phyloP scores from a whole-genome alignment of 2,888 invertebrate species.

The Gymnocheta viridis region DNA sequence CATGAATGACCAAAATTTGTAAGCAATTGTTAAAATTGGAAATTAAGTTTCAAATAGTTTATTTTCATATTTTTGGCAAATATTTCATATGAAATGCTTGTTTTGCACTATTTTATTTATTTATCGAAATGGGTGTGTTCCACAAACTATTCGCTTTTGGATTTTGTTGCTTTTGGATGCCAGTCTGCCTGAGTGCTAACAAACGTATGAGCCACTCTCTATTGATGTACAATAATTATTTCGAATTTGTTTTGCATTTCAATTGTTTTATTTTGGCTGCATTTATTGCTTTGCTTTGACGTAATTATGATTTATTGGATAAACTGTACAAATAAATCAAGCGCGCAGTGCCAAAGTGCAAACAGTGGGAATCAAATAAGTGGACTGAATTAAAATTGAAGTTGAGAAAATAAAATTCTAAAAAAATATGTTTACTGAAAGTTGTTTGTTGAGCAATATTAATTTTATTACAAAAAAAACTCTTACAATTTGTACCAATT shows the following conservation, averaged over 20 bases:
- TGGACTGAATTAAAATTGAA: not conserved
- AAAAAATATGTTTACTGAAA: not conserved
- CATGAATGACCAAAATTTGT: too few species aligned
- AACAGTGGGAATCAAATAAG: not conserved
- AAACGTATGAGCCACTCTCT: slow-evolving; percentile 33
- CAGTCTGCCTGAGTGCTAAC: not conserved
- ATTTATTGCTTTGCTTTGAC: slow-evolving; percentile 42
- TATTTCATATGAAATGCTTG: not conserved
- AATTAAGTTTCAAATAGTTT: not conserved
- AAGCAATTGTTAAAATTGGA: not conserved
- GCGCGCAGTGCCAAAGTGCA: not conserved
- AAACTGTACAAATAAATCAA: slow-evolving; percentile 11
- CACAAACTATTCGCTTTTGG: too few species aligned
- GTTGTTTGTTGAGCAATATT: too few species aligned
- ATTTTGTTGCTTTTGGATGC: too few species aligned
- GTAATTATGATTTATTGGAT: slow-evolving; percentile 55
- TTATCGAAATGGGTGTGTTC: slow-evolving; percentile 40
- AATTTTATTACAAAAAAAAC: too few species aligned
- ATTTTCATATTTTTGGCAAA: not conserved
- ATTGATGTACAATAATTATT: slow-evolving; percentile 55
- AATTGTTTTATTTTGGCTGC: slow-evolving; percentile 52
- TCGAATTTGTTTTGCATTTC: slow-evolving; percentile 47
- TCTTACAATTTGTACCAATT: too few species aligned
- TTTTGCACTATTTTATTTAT: not conserved
- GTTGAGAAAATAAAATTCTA: not conserved